phyloP scores from a whole-genome alignment of 2,888 invertebrate species.

The Quadroppia sp. region DNA sequence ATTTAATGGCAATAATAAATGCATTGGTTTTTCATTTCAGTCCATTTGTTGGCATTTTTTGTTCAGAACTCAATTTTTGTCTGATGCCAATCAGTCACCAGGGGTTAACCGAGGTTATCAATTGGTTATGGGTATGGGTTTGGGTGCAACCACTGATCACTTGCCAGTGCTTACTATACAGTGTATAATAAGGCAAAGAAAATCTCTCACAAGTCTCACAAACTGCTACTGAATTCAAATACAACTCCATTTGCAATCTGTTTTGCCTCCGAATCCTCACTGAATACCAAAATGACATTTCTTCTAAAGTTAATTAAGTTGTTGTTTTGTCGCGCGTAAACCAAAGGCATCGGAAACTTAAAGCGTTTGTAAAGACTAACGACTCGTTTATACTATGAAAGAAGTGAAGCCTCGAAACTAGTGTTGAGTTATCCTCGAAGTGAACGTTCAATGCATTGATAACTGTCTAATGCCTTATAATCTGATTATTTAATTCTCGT shows the following conservation, averaged over 20 bases:
- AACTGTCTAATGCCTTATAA: not conserved
- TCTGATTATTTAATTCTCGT: slow-evolving; percentile 22
- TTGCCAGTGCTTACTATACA: not conserved
- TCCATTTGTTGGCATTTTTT: not conserved
- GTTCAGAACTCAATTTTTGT: not conserved
- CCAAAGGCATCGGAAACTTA: not conserved
- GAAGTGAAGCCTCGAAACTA: not conserved
- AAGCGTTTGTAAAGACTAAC: slow-evolving; percentile 4
- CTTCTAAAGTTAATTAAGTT: slow-evolving; percentile 34
- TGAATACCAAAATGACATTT: slow-evolving; percentile 35
- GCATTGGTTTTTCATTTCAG: not conserved
- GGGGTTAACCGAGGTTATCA: slow-evolving; percentile 29
- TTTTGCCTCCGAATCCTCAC: not conserved
- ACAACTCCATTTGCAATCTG: not conserved
- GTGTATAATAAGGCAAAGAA: not conserved
- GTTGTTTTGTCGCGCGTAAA: slow-evolving; percentile 30
- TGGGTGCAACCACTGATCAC: slow-evolving; percentile 36
- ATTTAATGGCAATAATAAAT: not conserved
- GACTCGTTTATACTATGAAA: not conserved
- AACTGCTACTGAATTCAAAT: not conserved
- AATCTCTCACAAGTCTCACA: not conserved
- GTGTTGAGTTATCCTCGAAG: not conserved
- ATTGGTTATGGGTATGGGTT: slow-evolving; percentile 14
- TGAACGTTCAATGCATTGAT: slow-evolving; percentile 2
- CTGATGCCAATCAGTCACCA: slow-evolving; percentile 30